phyloP scores from a whole-genome alignment of 2,888 invertebrate species.

The Tribolium freemani region DNA sequence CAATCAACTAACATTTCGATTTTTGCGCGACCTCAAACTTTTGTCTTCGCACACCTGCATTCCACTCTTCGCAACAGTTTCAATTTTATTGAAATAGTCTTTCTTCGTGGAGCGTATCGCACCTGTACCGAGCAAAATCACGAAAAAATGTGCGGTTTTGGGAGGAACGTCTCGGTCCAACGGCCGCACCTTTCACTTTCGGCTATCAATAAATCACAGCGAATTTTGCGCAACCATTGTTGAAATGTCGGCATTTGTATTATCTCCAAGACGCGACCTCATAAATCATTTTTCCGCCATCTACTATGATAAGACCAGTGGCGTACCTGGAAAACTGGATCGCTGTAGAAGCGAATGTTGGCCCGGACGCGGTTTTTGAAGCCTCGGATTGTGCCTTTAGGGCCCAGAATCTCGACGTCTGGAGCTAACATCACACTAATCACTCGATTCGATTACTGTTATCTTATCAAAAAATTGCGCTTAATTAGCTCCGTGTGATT shows the following conservation, averaged over 20 bases:
- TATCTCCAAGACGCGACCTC: background rate
- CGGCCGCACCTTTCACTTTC: constrained; percentile 27
- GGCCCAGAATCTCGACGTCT: constrained; percentile 9
- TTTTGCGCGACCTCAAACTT: too few relatives aligned
- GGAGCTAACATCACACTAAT: constrained; percentile 8
- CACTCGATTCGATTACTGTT: background rate
- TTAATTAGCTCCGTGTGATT: background rate
- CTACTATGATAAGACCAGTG: background rate
- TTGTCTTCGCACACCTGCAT: background rate
- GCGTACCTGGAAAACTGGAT: constrained; percentile 7
- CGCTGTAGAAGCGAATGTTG: constrained; percentile 4
- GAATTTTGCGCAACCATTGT: constrained; percentile 20
- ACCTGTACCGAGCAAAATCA: background rate
- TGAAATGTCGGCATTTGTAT: background rate
- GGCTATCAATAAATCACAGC: constrained; percentile 6
- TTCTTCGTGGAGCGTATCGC: too few relatives aligned
- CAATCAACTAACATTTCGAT: too few relatives aligned
- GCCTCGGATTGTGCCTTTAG: constrained; percentile 28
- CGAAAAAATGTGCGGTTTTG: constrained; percentile 11
- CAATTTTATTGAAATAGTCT: background rate
- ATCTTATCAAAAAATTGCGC: background rate
- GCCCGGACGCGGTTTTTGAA: constrained; percentile 21
- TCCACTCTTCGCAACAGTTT: background rate
- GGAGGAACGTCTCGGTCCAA: constrained; percentile 4
- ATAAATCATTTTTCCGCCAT: constrained; percentile 25